Conservation (phyloP, 1,140 invertebrate genomes). For the Drosophila ficusphila region DNA sequence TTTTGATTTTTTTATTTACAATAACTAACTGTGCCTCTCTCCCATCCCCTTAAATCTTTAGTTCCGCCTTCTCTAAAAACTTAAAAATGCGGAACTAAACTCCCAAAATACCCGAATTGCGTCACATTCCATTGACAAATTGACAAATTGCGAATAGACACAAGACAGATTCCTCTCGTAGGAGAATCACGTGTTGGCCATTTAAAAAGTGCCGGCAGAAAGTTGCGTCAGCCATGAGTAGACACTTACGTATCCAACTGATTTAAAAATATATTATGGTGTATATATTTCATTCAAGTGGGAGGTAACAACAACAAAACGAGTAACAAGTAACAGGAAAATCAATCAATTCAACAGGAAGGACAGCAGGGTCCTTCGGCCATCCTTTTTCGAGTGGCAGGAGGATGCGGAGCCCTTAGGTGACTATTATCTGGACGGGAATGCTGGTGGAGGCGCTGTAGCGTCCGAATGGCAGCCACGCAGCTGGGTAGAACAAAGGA, state of each 20-base stretch:
- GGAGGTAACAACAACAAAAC: constrained; percentile 12
- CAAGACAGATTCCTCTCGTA: not conserved
- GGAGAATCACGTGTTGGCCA: constrained; percentile 34
- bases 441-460: constrained; percentile 45
- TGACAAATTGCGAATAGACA: constrained; percentile 3
- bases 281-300: constrained; percentile 22
- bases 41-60: not conserved
- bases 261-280: constrained; percentile 25
- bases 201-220: constrained; percentile 3
- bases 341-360: constrained; percentile 20
- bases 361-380: constrained; percentile 21
- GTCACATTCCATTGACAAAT: constrained; percentile 22
- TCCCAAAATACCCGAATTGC: constrained; percentile 14
- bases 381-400: not conserved
- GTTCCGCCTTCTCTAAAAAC: not conserved
- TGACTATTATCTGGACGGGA: constrained; percentile 4
- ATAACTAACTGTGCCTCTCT: too few species aligned
- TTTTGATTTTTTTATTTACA: too few species aligned
- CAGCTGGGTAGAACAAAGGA: constrained; percentile 65
- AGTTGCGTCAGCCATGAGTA: constrained; percentile 24
- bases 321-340: not conserved
- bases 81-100: constrained; percentile 24
- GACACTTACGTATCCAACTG: constrained; percentile 12
- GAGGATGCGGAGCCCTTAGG: not conserved
- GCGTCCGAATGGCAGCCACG: constrained; percentile 69